Base-by-base conservation (phyloP, 2,113 vertebrate genomes). In the Tragelaphus buxtoni region DNA sequence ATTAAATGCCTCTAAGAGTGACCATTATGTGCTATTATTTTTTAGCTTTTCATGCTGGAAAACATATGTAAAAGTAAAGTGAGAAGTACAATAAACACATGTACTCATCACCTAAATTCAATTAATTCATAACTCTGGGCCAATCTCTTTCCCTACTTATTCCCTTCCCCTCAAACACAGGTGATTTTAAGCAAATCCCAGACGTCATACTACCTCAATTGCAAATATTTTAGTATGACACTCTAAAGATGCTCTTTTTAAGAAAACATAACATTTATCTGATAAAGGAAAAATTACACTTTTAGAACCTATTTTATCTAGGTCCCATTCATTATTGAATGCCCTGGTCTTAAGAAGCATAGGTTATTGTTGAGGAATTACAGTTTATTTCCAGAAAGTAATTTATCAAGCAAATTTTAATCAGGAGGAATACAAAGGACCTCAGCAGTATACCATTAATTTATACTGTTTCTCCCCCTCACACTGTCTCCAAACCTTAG, bases 111-210 rank as follows among this genome's bases (percentile, higher is more conserved):
- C 24, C 16, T 26, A 91, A 60, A 76, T 91, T 88, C 32, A 60
- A 22, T 18, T 18, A 63, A 82, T 55, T 32, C 39, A 9, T 81
- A 88, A 58, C 60, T 55, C 39, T 14, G 26, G 18, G 16, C 6
- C 42, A 69, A 28, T 51, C 35, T 55, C n/a, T 76, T 60, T 76
- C 42, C 30, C 42, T 45, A 65, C 4, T 1, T 87, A 53, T 47
- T 65, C 6, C 69, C 7, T 86, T 85, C 5, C 20, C 17, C 13
- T 86, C 32, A 55, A 13, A 53, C 3, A 14, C 39, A 26, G 1
- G 84, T 93, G 55, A 85, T 91, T 89, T 85, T 56, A 96, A 93
- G 51, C 69, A 96, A 95, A 96, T 47, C 9, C 4, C 14, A 85
- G 47, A 61, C 7, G 42, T 55, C 6, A 13, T 24, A 60, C 56